Base-by-base conservation (phyloP, 2,113 vertebrate species). In the Erpornis zantholeuca region DNA sequence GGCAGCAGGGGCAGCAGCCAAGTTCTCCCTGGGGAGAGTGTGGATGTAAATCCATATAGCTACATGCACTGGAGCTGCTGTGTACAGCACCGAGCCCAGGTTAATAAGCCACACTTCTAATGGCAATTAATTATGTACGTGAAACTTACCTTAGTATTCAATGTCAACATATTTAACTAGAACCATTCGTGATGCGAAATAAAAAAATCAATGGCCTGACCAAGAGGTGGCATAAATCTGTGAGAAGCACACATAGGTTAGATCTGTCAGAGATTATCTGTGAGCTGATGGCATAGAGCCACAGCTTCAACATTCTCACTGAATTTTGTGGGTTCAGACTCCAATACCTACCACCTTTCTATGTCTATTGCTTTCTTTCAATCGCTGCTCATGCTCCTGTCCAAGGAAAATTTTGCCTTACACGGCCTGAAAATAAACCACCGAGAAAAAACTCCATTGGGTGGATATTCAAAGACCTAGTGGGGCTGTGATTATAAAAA, bases 41-140 rank as follows among this genome's bases (percentile, higher is more conserved):
- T 25, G 45, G 76, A 66, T 82, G 59, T 45, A 80, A 93, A 88
- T 68, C 47, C 54, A 2, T 5, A 42, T 35, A 86, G 92, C 70
- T 80, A 35, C 95, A 80, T 12, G 59, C 75, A 56, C 53, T 29
- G 28, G 12, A 75, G 69, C 81, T 52, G 61, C 45, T n/a, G 40
- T 0, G 0, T 56, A 31, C 40, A 73, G 88, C 66, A 57, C 49
- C 0, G 0, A 82, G 49, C 28, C 31, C 45, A 45, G 71, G 50
- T 40, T 77, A 77, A 42, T 42, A 49, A 79, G 38, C 36, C n/a
- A 15, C 40, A 45, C 47, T 84, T 45, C 25, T 10, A 89, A 89
- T 1, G 2, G 36, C 36, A 14, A 57, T 57, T 69, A 44, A 64
- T 63, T 71, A 57, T 6, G 24, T 47, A 75, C 1, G 1, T 22